Evolutionary conservation across 2,888 invertebrate genomes (phyloP).

Genomic region (Kuschelorhynchus macadamiae): DNA sequence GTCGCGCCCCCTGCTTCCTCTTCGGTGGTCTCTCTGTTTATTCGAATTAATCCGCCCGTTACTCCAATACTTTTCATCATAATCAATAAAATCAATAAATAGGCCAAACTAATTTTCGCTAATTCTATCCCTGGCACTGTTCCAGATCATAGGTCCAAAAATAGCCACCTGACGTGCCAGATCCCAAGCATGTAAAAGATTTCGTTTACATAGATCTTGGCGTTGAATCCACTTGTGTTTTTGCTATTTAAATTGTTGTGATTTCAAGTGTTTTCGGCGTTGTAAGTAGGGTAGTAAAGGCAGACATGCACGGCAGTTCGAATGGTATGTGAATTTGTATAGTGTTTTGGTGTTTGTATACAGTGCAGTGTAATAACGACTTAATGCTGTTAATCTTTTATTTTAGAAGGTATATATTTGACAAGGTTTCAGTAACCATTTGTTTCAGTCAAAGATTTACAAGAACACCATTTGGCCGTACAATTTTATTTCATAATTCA

Average conservation of each 20-base stretch:
- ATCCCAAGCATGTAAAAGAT: conserved; percentile 36
- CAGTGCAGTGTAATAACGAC: neutral
- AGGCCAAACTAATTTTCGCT: conserved; percentile 34
- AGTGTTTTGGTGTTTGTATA: neutral
- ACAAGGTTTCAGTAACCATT: too few relatives aligned
- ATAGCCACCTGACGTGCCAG: conserved; percentile 41
- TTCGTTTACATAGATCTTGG: conserved; percentile 21
- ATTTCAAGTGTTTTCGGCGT: conserved; percentile 25
- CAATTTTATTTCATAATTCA: too few relatives aligned
- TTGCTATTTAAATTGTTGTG: conserved; percentile 36
- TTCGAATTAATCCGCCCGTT: too few relatives aligned
- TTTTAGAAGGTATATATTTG: too few relatives aligned
- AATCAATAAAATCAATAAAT: conserved; percentile 24
- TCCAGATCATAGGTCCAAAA: conserved; percentile 41
- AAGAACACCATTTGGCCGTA: too few relatives aligned
- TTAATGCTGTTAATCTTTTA: neutral
- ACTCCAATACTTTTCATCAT: conserved; percentile 21
- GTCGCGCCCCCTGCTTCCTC: too few relatives aligned
- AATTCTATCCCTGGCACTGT: conserved; percentile 33
- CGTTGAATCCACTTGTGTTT: conserved; percentile 38
- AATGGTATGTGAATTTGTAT: conserved; percentile 23
- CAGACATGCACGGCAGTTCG: conserved; percentile 26
- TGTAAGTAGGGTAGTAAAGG: conserved; percentile 12
- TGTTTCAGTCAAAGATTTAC: neutral
- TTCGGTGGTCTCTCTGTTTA: too few relatives aligned